Evolutionary conservation across 2,797 vertebrate genomes (phyloP), one percentile per base, ranked within the genome.

Genomic region (Petrocephalus schoutedeni): DNA sequence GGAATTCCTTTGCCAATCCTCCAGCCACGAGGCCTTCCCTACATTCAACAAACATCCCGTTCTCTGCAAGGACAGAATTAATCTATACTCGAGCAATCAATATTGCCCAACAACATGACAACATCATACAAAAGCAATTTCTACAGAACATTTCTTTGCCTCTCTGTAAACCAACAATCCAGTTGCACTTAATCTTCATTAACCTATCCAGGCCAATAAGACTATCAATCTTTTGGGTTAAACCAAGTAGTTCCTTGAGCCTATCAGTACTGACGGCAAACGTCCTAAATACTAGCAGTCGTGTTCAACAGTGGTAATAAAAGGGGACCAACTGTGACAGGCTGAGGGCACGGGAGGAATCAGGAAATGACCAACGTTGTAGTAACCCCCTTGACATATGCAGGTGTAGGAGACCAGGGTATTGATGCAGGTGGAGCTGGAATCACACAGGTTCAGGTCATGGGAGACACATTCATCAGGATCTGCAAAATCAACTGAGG

Each of bases 11-110:
- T 0, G 94, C 91, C 49, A 96, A 89, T 0, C 91, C 93, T 5
- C 94, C 94, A 0, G 77, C 89, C 88, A 95, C 89, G 23, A 90
- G n/a, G n/a, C 89, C 91, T 3, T 92, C 88, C 90, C 91, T 87
- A 89, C 95, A 95, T 57, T 88, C 92, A 41, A 91, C 93, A 91
- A 94, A 95, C 87, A 95, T 89, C 0, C 95, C 95, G 2, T 91
- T 93, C 82, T 94, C 95, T 95, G 91, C 54, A 67, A 21, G 58
- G 14, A 45, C 16, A 45, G 16, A 21, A 77, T n/a, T 45, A 3
- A 36, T 77, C 14, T 19, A 7, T 45, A 74, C 16, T n/a, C 16
- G 16, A 77, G 71, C 71, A 0, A 7, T 45, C 71, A 19, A 45
- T 32, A 77, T 14, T 9, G 14, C 9, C 71, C n/a, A 77, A 41